Evolutionary conservation across 2,113 vertebrate species (phyloP), one percentile per base, ranked within the genome.

Genomic region (Oreochromis spilurus): DNA sequence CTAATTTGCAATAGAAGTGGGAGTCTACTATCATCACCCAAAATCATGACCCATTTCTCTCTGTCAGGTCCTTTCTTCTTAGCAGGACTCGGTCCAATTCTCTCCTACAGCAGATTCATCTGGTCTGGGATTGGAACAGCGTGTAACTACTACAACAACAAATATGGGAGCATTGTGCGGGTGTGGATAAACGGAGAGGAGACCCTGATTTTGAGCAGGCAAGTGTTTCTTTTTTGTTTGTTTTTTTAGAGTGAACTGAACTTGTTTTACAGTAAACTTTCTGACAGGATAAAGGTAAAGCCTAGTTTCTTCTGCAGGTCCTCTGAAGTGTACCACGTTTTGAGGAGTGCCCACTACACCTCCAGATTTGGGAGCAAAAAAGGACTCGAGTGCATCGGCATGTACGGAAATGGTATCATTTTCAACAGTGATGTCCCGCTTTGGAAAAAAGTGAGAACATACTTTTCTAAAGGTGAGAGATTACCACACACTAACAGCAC

Each of bases 131-230:
- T 99, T 0, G 98, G 99, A 72, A 98, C 95, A 1, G 98, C 99
- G 7, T 95, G 97, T 93, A 99, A 99, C 95, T 99, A 99, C 93
- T 99, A 99, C 95, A 99, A 99, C 70, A 95, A 94, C 75, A 97
- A 96, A 34, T 99, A 99, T 0, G 99, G 99, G 79, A 97, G 97
- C 80, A 96, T 98, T n/a, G 97, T 96, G 53, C 95, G 97, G 55
- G 98, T 99, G 67, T 99, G 99, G 99, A 98, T 99, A 81, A 94
- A 96, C 3, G 97, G 98, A 2, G 97, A 99, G 94, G 98, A 99
- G 93, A 99, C 98, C 2, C 93, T 98, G 80, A 97, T 99, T 82
- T 96, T 99, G 48, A 98, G 98, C 97, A 97, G 97, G 98, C 96
- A 94, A 97, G 93, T 87, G 10, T n/a, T 9, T 4, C n/a, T 65